Evolutionary conservation across 2,888 invertebrate species (phyloP).

Genomic region (Napeogenes sylphis): DNA sequence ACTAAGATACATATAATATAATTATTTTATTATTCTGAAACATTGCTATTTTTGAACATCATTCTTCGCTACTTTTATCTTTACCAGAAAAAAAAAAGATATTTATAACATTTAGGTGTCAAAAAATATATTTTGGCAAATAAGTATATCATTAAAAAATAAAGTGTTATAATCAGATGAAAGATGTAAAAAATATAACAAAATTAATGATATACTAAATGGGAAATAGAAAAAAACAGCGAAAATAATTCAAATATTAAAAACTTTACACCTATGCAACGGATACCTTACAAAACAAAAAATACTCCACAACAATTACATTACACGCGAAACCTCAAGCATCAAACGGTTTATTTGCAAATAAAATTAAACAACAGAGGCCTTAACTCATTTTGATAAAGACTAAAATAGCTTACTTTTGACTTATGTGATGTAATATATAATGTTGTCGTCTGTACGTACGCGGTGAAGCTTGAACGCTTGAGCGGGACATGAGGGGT

Average conservation of each 20-base stretch:
- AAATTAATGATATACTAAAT: background rate
- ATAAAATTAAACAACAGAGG: constrained; percentile 9
- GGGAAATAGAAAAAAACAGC: background rate
- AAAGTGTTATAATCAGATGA: background rate
- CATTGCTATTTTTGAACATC: too few species aligned
- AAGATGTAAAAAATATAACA: background rate
- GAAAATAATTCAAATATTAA: constrained; percentile 32
- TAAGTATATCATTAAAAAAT: too few species aligned
- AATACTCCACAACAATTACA: constrained; percentile 70
- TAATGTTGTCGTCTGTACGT: constrained; percentile 29
- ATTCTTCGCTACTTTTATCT: too few species aligned
- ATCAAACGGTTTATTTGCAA: constrained; percentile 54
- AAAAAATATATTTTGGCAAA: too few species aligned
- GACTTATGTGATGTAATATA: constrained; percentile 16
- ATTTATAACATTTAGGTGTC: too few species aligned
- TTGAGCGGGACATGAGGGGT: constrained; percentile 69
- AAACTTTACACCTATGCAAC: constrained; percentile 42
- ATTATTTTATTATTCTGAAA: too few species aligned
- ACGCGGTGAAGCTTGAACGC: constrained; percentile 70
- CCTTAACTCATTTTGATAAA: constrained; percentile 24
- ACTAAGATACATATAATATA: constrained; percentile 22
- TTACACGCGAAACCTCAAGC: constrained; percentile 71
- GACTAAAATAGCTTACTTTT: constrained; percentile 29
- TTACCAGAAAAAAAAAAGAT: too few species aligned
- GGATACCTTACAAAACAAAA: constrained; percentile 50